phyloP scores from a whole-genome alignment of 2,888 invertebrate genomes.

The Zonitis immaculata region DNA sequence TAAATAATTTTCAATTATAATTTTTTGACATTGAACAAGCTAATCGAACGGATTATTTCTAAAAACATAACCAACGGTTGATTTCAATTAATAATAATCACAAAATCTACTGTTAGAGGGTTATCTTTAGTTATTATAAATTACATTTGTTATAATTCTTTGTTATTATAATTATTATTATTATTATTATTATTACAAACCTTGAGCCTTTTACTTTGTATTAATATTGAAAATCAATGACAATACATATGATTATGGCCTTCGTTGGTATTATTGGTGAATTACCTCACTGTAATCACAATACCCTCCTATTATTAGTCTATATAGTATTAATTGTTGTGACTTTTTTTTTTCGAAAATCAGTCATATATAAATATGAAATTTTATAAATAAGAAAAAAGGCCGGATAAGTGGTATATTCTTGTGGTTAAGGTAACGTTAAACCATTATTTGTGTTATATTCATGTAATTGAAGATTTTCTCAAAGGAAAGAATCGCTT shows the following conservation, averaged over 20 bases:
- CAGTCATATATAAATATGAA: background rate
- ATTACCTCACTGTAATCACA: constrained; percentile 14
- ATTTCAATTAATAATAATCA: background rate
- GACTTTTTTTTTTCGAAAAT: background rate
- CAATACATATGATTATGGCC: constrained; percentile 14
- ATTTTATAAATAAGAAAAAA: background rate
- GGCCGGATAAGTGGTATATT: background rate
- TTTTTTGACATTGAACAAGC: background rate
- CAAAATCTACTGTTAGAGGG: background rate
- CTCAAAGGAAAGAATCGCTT: constrained; percentile 1
- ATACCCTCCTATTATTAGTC: constrained; percentile 7
- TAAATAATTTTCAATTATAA: background rate
- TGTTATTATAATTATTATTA: background rate
- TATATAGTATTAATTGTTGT: background rate
- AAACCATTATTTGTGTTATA: background rate
- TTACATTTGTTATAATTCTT: background rate
- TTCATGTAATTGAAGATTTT: constrained; percentile 12
- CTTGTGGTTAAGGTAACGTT: background rate
- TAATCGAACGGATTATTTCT: background rate
- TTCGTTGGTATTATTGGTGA: constrained; percentile 11
- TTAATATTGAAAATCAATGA: constrained; percentile 13
- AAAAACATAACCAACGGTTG: background rate
- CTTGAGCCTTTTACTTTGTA: constrained; percentile 19
- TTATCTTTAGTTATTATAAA: no score
- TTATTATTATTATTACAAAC: background rate